Evolutionary conservation across 2,888 invertebrate species (phyloP).

Genomic region (Erebia ligea): DNA sequence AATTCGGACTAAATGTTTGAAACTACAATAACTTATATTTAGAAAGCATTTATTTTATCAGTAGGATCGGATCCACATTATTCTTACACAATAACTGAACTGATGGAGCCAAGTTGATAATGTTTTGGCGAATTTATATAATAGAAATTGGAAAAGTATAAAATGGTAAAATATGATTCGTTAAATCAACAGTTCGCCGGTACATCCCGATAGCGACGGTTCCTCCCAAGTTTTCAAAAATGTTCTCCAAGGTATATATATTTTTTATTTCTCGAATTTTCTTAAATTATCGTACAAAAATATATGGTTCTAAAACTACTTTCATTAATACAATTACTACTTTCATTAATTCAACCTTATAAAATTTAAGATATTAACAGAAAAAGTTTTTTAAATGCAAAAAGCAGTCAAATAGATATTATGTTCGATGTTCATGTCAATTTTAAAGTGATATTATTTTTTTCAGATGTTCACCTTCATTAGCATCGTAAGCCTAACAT

Average conservation of each 20-base stretch:
- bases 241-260: slow-evolving; percentile 62
- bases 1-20: neutral
- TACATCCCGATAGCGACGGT: slow-evolving; percentile 67
- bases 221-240: slow-evolving; percentile 61
- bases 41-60: slow-evolving; percentile 42
- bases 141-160: slow-evolving; percentile 76
- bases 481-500: slow-evolving; percentile 56
- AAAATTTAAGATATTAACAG: no score
- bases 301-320: neutral
- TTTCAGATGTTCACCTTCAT: slow-evolving; percentile 63
- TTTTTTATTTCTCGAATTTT: neutral
- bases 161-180: slow-evolving; percentile 65
- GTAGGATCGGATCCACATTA: slow-evolving; percentile 51
- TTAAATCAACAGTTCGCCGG: slow-evolving; percentile 71
- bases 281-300: neutral
- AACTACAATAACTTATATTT: slow-evolving; percentile 18
- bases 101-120: slow-evolving; percentile 51
- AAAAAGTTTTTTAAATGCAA: no score
- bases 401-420: no score
- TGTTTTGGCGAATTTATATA: slow-evolving; percentile 72
- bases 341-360: no score
- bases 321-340: neutral
- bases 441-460: neutral
- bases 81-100: slow-evolving; percentile 47
- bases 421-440: no score